These are phyloP conservation scores for Notothenia rossii DNA, from an alignment of 2,113 vertebrate genomes.

Conservation along the genomic window DNA sequence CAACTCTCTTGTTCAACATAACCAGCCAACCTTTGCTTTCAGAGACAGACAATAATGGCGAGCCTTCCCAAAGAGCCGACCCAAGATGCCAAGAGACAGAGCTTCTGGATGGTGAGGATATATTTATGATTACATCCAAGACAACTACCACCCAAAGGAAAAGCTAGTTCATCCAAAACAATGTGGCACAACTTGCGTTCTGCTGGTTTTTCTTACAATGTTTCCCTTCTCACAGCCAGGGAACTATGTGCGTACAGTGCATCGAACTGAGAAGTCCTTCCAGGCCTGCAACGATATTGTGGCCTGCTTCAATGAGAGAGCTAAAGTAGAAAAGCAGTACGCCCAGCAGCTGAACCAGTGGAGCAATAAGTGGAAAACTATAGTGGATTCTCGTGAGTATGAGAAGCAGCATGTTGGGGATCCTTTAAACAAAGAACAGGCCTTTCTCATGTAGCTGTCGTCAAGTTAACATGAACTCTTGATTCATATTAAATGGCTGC, in stretches of 20 bases:
- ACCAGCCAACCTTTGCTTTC: constrained; percentile 35
- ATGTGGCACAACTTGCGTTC: neutral
- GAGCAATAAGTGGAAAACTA: constrained; percentile 88
- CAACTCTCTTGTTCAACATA: constrained; percentile 31
- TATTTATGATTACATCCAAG: neutral
- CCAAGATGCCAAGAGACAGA: constrained; percentile 77
- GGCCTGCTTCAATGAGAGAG: constrained; percentile 87
- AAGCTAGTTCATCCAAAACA: neutral
- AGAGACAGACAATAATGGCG: constrained; percentile 73
- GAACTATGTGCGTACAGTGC: constrained; percentile 83
- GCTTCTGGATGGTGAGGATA: constrained; percentile 87
- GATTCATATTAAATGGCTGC: constrained; percentile 22
- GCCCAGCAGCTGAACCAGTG: constrained; percentile 87
- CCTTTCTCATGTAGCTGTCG: constrained; percentile 31
- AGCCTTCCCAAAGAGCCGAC: constrained; percentile 70
- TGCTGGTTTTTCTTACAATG: neutral
- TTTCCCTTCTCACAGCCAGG: constrained; percentile 77
- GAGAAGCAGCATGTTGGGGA: neutral
- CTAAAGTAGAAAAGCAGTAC: constrained; percentile 86
- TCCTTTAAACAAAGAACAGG: constrained; percentile 1
- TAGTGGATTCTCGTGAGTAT: constrained; percentile 85
- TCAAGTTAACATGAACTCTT: constrained; percentile 18
- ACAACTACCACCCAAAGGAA: neutral
- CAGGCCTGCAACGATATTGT: constrained; percentile 87
- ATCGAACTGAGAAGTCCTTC: constrained; percentile 83